These are phyloP conservation scores for Bibio marci DNA, from an alignment of 2,888 invertebrate genomes.

Conservation along the genomic window DNA sequence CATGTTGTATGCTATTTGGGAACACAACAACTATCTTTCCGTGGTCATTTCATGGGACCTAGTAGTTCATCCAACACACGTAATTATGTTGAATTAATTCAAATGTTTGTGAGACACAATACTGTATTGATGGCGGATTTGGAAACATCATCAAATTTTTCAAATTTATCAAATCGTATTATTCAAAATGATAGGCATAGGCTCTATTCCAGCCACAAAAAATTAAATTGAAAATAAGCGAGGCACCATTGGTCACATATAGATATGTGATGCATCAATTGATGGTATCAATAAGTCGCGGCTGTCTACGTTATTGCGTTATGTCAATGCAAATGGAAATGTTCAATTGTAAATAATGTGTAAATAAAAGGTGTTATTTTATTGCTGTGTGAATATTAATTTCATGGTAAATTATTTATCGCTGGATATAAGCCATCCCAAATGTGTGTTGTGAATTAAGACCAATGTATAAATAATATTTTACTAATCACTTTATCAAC, in stretches of 20 bases:
- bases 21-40: slow-evolving; percentile 8
- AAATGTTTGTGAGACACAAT: slow-evolving; percentile 12
- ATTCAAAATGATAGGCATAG: slow-evolving; percentile 15
- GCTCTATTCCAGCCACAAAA: slow-evolving; percentile 8
- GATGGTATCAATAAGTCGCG: slow-evolving; percentile 10
- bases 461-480: too few relatives aligned
- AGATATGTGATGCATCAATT: slow-evolving; percentile 11
- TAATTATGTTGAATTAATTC: slow-evolving; percentile 11
- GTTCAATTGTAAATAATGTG: too few relatives aligned
- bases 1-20: slow-evolving; percentile 7
- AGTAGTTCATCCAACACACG: slow-evolving; percentile 11
- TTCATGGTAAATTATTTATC: too few relatives aligned
- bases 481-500: too few relatives aligned
- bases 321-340: slow-evolving; percentile 8
- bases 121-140: slow-evolving; percentile 11
- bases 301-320: slow-evolving; percentile 11
- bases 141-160: slow-evolving; percentile 12
- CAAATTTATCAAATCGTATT: slow-evolving; percentile 11
- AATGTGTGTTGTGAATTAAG: too few relatives aligned
- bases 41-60: slow-evolving; percentile 8
- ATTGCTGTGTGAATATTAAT: too few relatives aligned
- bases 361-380: too few relatives aligned
- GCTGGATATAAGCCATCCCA: too few relatives aligned
- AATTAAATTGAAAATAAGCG: slow-evolving; percentile 12
- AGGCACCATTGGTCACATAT: slow-evolving; percentile 14